Evolutionary conservation across 1,140 invertebrate genomes (phyloP).

Genomic region (Brevipalpus yothersi): DNA sequence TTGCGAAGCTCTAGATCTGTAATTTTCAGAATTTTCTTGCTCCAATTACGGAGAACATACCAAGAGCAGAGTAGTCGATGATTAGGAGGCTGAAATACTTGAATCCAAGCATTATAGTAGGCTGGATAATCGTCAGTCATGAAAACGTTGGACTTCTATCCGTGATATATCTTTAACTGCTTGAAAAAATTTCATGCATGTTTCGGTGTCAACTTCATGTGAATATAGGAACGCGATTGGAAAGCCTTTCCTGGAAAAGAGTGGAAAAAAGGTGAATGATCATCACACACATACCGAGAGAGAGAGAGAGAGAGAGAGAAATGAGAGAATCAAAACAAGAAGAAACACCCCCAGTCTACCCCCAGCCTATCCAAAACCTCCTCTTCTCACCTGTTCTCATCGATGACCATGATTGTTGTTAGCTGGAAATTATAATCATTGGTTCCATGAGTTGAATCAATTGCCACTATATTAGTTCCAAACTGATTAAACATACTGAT

Average conservation of each 20-base stretch:
- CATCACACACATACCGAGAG: too few relatives aligned
- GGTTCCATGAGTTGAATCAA: neutral
- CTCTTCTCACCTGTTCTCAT: neutral
- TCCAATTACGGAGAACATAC: neutral
- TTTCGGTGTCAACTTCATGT: neutral
- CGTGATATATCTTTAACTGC: neutral
- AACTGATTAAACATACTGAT: too few relatives aligned
- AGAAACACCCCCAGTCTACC: too few relatives aligned
- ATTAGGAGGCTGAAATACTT: too few relatives aligned
- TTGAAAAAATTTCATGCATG: neutral
- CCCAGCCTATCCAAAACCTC: too few relatives aligned
- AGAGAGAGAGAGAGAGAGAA: too few relatives aligned
- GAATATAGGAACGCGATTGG: neutral
- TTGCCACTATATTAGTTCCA: neutral
- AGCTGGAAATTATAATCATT: neutral
- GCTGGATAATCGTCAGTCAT: neutral
- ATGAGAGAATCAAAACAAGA: too few relatives aligned
- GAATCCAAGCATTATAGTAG: neutral
- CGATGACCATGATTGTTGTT: neutral
- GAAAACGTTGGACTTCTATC: neutral
- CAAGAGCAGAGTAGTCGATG: neutral
- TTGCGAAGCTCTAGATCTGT: too few relatives aligned
- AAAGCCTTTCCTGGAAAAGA: neutral
- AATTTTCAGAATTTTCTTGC: neutral
- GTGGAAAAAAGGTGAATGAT: too few relatives aligned